phyloP scores from a whole-genome alignment of 1,140 invertebrate species.

The Belonocnema kinseyi region DNA sequence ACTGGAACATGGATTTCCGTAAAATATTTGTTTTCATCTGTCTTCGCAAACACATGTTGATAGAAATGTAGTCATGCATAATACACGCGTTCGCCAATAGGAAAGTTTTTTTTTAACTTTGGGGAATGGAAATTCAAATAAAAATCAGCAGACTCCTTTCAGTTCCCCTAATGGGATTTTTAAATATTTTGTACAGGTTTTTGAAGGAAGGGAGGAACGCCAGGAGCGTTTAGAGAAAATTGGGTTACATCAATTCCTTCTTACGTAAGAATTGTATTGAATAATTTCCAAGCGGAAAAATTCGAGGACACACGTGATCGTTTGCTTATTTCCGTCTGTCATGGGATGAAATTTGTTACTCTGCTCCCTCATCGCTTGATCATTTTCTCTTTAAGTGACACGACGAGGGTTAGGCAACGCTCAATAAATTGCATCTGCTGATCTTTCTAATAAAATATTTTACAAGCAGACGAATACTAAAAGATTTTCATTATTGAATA shows the following conservation, averaged over 20 bases:
- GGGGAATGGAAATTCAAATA: too few relatives aligned
- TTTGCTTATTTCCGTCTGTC: too few relatives aligned
- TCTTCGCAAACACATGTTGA: too few relatives aligned
- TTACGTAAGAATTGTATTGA: constrained; percentile 28
- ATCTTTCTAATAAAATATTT: constrained; percentile 27
- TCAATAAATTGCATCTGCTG: constrained; percentile 25
- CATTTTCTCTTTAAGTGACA: constrained; percentile 28
- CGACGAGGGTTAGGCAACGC: constrained; percentile 17
- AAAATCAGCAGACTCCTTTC: background rate
- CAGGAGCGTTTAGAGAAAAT: background rate
- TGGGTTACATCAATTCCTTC: constrained; percentile 12
- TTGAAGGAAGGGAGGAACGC: background rate
- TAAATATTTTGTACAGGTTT: background rate
- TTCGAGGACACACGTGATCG: background rate
- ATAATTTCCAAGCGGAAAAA: constrained; percentile 25
- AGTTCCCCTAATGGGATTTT: too few relatives aligned
- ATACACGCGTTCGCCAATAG: background rate
- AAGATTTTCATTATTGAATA: constrained; percentile 5
- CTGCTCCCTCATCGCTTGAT: constrained; percentile 24
- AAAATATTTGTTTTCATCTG: too few relatives aligned
- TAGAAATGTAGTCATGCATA: too few relatives aligned
- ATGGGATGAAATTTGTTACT: constrained; percentile 19
- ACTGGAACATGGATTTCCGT: too few relatives aligned
- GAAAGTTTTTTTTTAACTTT: background rate
- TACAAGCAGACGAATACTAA: background rate